Percentiles rank a stretch among this genome's conserved stretches.
Evolutionary conservation across 2,888 invertebrate species (phyloP).

Genomic region (Phortica okadai): DNA sequence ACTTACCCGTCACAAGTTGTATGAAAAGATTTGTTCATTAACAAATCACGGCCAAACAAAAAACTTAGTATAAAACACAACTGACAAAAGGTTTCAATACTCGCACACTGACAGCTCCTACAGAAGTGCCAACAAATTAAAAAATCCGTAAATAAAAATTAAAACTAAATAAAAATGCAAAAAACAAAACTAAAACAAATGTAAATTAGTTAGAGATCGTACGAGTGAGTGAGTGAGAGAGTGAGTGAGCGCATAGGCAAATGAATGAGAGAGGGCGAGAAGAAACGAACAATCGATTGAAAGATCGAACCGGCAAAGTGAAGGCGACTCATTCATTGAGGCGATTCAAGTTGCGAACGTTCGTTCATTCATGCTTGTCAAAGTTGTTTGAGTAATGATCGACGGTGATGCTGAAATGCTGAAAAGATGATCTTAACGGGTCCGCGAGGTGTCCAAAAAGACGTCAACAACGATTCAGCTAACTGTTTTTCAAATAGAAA

Average conservation of each 20-base stretch:
- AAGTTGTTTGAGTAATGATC: constrained; percentile 16
- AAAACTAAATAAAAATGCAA: constrained; percentile 66
- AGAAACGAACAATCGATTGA: too few relatives aligned
- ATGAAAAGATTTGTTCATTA: too few relatives aligned
- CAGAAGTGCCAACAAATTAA: constrained; percentile 69
- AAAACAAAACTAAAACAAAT: constrained; percentile 64
- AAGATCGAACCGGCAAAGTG: too few relatives aligned
- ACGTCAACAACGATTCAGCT: constrained; percentile 24
- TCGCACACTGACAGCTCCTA: constrained; percentile 52
- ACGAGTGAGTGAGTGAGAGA: constrained; percentile 47
- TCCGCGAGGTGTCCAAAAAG: neutral
- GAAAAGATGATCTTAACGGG: constrained; percentile 2
- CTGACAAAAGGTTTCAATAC: neutral
- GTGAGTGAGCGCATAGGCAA: too few relatives aligned
- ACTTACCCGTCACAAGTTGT: too few relatives aligned
- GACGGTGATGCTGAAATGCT: too few relatives aligned
- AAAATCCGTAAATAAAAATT: constrained; percentile 71
- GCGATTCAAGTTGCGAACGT: neutral
- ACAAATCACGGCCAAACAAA: too few relatives aligned
- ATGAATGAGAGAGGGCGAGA: too few relatives aligned
- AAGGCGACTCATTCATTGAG: neutral
- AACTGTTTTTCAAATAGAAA: constrained; percentile 53
- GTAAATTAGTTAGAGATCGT: constrained; percentile 38
- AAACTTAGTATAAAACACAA: neutral
- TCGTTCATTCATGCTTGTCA: constrained; percentile 24